phyloP scores from a whole-genome alignment of 2,797 vertebrate species.

The Gymnoscopelus braueri region DNA sequence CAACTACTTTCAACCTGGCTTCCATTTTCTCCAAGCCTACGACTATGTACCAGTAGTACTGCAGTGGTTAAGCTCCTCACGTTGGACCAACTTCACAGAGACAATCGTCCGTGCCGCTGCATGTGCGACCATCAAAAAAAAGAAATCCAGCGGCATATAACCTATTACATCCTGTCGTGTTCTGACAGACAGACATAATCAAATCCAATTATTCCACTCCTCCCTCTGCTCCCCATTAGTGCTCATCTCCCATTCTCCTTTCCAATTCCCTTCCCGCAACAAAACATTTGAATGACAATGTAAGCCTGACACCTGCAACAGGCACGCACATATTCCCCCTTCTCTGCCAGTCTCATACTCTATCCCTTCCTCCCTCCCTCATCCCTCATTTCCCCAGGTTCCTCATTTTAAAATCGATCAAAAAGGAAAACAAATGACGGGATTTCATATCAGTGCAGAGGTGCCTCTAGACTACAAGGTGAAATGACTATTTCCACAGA shows the following conservation, averaged over 20 bases:
- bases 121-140: slow-evolving; percentile 58
- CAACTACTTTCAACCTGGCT: too few species aligned
- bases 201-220: slow-evolving; percentile 77
- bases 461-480: slow-evolving; percentile 72
- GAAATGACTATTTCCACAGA: slow-evolving; percentile 81
- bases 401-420: slow-evolving; percentile 61
- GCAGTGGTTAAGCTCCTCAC: slow-evolving; percentile 26
- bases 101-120: slow-evolving; percentile 29
- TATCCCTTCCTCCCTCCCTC: slow-evolving; percentile 24
- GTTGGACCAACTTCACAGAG: slow-evolving; percentile 42
- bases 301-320: slow-evolving; percentile 68
- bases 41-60: too few species aligned
- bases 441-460: slow-evolving; percentile 73
- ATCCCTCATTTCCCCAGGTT: slow-evolving; percentile 33
- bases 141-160: slow-evolving; percentile 64
- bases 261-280: slow-evolving; percentile 70
- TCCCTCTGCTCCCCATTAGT: slow-evolving; percentile 74
- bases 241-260: slow-evolving; percentile 71
- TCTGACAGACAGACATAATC: slow-evolving; percentile 74
- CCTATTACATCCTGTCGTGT: slow-evolving; percentile 62
- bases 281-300: slow-evolving; percentile 82
- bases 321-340: slow-evolving; percentile 44
- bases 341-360: slow-evolving; percentile 42
- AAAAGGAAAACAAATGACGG: slow-evolving; percentile 76
- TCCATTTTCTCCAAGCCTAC: too few species aligned